A percentile compares a stretch with the other conserved stretches of the same genome.
These are phyloP conservation scores for Tragelaphus oryx DNA, from an alignment of 2,797 vertebrate species.

Conservation along the genomic window DNA sequence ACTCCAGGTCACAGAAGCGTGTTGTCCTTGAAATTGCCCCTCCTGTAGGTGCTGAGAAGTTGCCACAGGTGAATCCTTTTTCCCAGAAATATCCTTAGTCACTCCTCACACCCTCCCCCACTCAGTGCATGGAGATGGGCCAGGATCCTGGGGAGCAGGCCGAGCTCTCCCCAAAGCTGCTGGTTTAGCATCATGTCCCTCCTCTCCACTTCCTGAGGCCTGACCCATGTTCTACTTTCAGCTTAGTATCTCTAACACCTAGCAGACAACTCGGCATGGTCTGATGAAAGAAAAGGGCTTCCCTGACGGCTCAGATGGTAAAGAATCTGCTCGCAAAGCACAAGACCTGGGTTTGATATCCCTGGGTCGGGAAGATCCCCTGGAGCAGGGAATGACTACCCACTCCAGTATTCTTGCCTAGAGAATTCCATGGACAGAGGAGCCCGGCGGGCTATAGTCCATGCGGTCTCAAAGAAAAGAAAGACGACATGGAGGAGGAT, in stretches of 20 bases:
- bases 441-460: not conserved
- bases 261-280: not conserved
- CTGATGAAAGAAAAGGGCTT: not conserved
- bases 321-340: not conserved
- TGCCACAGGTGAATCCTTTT: not conserved
- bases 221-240: not conserved
- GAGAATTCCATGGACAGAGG: not conserved
- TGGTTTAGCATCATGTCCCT: not conserved
- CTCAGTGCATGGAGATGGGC: not conserved
- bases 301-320: not conserved
- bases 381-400: not conserved
- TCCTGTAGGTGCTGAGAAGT: not conserved
- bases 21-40: not conserved
- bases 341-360: not conserved
- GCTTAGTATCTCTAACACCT: not conserved
- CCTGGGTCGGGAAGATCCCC: not conserved
- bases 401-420: not conserved
- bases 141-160: not conserved
- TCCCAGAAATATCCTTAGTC: not conserved
- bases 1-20: accelerated
- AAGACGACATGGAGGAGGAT: not conserved
- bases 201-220: not conserved
- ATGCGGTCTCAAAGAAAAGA: not conserved
- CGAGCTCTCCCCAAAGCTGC: not conserved
- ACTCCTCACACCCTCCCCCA: not conserved